phyloP scores from a whole-genome alignment of 2,888 invertebrate species.

The Dione vanillae region DNA sequence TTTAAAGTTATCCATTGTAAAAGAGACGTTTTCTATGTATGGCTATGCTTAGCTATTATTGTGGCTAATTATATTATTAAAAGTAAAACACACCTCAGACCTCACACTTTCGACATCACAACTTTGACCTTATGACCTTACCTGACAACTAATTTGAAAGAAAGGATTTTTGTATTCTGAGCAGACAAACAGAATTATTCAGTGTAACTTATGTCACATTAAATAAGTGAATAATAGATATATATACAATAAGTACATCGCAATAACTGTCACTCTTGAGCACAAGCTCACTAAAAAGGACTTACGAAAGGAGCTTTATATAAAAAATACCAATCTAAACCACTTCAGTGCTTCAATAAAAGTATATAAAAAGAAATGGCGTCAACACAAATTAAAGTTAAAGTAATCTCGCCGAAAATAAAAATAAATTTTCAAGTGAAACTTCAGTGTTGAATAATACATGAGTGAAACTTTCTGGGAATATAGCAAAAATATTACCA shows the following conservation, averaged over 20 bases:
- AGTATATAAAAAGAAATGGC: neutral
- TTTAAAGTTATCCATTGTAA: too few species aligned
- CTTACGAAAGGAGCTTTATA: neutral
- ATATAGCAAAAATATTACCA: constrained; percentile 7
- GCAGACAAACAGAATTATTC: neutral
- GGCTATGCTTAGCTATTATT: too few species aligned
- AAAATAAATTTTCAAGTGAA: constrained; percentile 17
- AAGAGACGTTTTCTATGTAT: too few species aligned
- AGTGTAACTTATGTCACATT: neutral
- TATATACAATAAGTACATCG: neutral
- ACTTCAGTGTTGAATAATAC: constrained; percentile 17
- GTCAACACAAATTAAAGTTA: constrained; percentile 4
- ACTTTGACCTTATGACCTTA: too few species aligned
- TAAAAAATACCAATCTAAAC: neutral
- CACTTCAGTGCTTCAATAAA: neutral
- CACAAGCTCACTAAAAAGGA: neutral
- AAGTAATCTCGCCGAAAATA: neutral
- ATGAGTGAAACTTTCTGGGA: constrained; percentile 3
- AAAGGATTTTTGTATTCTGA: too few species aligned
- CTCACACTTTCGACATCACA: too few species aligned
- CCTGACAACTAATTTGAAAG: too few species aligned
- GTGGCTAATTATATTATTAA: too few species aligned
- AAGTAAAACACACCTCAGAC: too few species aligned
- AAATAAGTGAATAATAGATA: neutral
- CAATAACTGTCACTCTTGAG: neutral